Percentiles rank a stretch among this genome's conserved stretches.
Evolutionary conservation across 2,888 invertebrate genomes (phyloP).

Genomic region (Drosophila yooni): DNA sequence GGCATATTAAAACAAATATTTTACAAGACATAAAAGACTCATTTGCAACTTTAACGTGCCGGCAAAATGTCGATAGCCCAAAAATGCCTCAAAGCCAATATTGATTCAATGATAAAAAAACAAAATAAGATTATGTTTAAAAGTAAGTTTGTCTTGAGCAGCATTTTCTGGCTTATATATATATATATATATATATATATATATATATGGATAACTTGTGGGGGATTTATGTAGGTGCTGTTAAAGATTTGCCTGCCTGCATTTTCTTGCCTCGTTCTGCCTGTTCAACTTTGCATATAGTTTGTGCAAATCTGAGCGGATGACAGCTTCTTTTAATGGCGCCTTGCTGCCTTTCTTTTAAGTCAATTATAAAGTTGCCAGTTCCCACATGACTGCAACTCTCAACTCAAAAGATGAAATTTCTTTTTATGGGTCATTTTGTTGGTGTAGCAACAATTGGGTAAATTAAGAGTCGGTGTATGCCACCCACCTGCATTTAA

Average conservation of each 20-base stretch:
- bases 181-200: not conserved
- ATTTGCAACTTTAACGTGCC: constrained; percentile 5
- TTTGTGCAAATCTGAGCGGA: not conserved
- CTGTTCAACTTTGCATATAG: not conserved
- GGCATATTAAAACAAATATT: constrained; percentile 36
- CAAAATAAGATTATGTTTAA: not conserved
- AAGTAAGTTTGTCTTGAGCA: constrained; percentile 3
- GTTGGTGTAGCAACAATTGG: constrained; percentile 18
- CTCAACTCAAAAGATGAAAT: constrained; percentile 4
- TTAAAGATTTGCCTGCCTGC: not conserved
- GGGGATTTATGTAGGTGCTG: not conserved
- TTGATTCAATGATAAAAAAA: constrained; percentile 13
- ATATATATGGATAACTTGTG: not conserved
- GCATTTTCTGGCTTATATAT: not conserved
- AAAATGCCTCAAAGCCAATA: constrained; percentile 8
- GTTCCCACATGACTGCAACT: constrained; percentile 29
- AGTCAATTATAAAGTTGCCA: constrained; percentile 14
- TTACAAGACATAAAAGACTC: constrained; percentile 24
- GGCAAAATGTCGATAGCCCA: constrained; percentile 11
- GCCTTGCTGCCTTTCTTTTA: constrained; percentile 2
- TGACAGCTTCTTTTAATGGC: not conserved
- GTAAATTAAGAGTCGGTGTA: constrained; percentile 30
- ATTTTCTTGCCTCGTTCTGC: not conserved
- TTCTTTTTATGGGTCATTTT: constrained; percentile 19
- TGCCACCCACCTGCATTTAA: constrained; percentile 48